Percentiles rank a stretch among this genome's conserved stretches.
These are phyloP conservation scores for Melipona bicolor DNA, from an alignment of 2,888 invertebrate species.

Conservation along the genomic window DNA sequence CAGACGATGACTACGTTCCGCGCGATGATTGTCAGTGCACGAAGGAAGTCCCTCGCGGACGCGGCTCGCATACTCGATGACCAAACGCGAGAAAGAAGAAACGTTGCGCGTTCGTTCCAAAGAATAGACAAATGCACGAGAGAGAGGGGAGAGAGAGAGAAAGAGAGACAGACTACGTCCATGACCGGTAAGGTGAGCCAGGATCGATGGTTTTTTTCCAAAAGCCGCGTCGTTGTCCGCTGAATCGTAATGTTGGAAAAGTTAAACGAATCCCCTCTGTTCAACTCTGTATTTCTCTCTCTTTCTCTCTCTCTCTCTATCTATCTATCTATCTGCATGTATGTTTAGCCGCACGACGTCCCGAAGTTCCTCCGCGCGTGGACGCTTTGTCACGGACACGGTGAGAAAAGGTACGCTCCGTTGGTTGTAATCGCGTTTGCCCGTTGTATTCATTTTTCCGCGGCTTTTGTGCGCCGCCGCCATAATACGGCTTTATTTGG, in stretches of 20 bases:
- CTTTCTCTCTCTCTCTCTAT: conserved; percentile 1
- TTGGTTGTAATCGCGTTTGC: conserved; percentile 30
- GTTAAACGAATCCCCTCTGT: conserved; percentile 17
- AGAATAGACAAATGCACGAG: conserved; percentile 42
- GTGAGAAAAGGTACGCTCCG: conserved; percentile 29
- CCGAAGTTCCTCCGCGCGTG: conserved; percentile 35
- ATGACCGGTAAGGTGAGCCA: conserved; percentile 32
- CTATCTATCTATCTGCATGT: background rate
- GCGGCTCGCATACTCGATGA: conserved; percentile 64
- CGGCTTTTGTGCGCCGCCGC: conserved; percentile 8
- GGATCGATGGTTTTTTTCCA: conserved; percentile 53
- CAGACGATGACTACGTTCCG: conserved; percentile 48
- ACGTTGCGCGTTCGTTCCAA: background rate
- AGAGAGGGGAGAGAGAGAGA: background rate
- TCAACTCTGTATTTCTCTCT: background rate
- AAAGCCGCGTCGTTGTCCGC: conserved; percentile 51
- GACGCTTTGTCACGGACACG: conserved; percentile 25
- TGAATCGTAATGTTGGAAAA: conserved; percentile 65
- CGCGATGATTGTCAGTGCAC: conserved; percentile 60
- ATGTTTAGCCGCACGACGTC: conserved; percentile 40
- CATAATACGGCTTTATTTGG: conserved; percentile 28
- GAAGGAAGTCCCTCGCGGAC: conserved; percentile 66
- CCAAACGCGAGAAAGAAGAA: conserved; percentile 14
- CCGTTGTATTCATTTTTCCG: conserved; percentile 28
- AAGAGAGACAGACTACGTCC: background rate